These are phyloP conservation scores for Nanger granti DNA, from an alignment of 2,113 vertebrate species.

Conservation along the genomic window DNA sequence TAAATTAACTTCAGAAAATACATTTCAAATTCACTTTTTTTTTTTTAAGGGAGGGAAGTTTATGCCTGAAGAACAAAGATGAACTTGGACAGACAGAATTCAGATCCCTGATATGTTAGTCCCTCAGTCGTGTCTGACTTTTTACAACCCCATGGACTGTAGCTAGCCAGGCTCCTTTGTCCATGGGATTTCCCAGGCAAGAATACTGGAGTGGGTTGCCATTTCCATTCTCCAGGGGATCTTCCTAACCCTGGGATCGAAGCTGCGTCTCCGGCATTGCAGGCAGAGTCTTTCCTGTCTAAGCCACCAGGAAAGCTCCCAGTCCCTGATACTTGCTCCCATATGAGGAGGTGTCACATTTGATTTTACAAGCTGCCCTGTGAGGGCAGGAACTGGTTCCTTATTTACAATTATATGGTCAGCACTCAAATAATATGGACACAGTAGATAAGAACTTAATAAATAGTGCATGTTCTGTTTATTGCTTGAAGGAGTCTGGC, in stretches of 20 bases:
- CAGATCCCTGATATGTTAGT: not conserved
- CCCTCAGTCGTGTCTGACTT: not conserved
- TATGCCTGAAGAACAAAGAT: not conserved
- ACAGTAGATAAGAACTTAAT: not conserved
- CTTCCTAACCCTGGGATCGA: not conserved
- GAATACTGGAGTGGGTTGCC: not conserved
- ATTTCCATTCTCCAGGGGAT: not conserved
- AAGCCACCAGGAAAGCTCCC: not conserved
- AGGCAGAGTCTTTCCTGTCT: not conserved
- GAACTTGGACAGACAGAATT: not conserved
- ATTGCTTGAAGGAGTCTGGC: not conserved
- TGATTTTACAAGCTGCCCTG: not conserved
- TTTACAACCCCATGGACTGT: not conserved
- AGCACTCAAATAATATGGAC: not conserved
- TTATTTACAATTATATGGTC: not conserved
- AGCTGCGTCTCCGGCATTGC: not conserved
- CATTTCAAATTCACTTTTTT: conserved; percentile 7
- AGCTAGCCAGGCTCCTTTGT: not conserved
- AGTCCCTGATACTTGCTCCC: not conserved
- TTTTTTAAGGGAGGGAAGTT: not conserved
- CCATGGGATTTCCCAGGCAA: not conserved
- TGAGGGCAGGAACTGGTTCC: not conserved
- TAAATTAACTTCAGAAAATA: conserved; percentile 34
- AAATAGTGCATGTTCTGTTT: not conserved
- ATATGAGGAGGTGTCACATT: not conserved